These are phyloP conservation scores for Portevinia maculata DNA, from an alignment of 2,888 invertebrate genomes.

Conservation along the genomic window DNA sequence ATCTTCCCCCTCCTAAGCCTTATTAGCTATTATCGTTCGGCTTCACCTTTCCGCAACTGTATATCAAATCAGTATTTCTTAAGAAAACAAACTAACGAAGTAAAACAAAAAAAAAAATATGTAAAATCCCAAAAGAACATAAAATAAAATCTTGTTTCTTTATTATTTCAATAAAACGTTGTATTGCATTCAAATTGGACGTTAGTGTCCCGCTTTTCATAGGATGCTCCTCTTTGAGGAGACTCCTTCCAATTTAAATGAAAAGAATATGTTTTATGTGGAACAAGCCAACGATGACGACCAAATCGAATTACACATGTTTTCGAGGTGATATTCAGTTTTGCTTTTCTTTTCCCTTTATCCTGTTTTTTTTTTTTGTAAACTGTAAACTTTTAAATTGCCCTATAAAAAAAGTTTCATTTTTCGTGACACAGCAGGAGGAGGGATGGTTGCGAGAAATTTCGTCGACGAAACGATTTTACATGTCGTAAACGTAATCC, in stretches of 20 bases:
- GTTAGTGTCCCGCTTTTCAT: conserved; percentile 15
- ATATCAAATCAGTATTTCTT: conserved; percentile 28
- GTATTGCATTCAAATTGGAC: conserved; percentile 58
- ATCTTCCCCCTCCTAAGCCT: conserved; percentile 29
- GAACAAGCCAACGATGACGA: conserved; percentile 29
- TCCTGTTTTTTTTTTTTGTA: conserved; percentile 16
- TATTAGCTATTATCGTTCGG: conserved; percentile 45
- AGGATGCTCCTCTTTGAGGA: not conserved
- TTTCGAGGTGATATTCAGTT: conserved; percentile 39
- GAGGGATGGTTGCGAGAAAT: conserved; percentile 24
- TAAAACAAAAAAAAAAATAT: conserved; percentile 10
- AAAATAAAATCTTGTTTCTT: conserved; percentile 56
- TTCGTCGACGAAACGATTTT: conserved; percentile 65
- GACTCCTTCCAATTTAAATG: conserved; percentile 37
- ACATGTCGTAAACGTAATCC: conserved; percentile 70
- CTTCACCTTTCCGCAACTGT: conserved; percentile 35
- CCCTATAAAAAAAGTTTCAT: conserved; percentile 59
- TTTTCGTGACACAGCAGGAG: conserved; percentile 24
- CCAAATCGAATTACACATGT: conserved; percentile 66
- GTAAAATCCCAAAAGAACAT: conserved; percentile 40
- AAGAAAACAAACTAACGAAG: conserved; percentile 16
- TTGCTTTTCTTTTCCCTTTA: not conserved
- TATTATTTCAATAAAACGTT: conserved; percentile 62
- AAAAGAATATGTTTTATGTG: conserved; percentile 61
- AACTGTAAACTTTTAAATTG: conserved; percentile 62